A percentile compares a stretch with the other conserved stretches of the same genome.
These are phyloP conservation scores for Melanostigma gelatinosum DNA, from an alignment of 2,113 vertebrate species.

Conservation along the genomic window DNA sequence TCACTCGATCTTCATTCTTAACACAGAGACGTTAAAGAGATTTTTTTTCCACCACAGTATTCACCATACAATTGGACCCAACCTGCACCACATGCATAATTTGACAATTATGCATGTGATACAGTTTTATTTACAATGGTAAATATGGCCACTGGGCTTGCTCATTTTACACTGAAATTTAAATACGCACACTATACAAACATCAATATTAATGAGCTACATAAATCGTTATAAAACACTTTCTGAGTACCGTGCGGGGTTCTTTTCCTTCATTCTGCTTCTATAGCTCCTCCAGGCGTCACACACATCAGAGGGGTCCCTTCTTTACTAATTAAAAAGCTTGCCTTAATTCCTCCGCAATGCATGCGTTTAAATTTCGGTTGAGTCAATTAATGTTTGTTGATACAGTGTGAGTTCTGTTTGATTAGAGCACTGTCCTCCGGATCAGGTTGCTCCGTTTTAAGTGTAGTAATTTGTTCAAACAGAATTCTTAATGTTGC, in stretches of 20 bases:
- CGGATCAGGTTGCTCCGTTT: conserved; percentile 46
- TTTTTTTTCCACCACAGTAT: not conserved
- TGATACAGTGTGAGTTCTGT: conserved; percentile 60
- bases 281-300: conserved; percentile 66
- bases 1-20: no score
- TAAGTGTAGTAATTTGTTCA: conserved; percentile 16
- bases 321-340: conserved; percentile 75
- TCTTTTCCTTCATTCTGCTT: conserved; percentile 50
- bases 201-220: conserved; percentile 71
- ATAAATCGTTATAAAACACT: conserved; percentile 65
- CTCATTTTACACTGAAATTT: conserved; percentile 57
- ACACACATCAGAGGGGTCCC: conserved; percentile 64
- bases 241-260: conserved; percentile 50
- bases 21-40: no score
- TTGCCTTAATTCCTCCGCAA: conserved; percentile 69
- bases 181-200: conserved; percentile 63
- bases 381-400: conserved; percentile 69
- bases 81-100: conserved; percentile 22
- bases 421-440: conserved; percentile 55
- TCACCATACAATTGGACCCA: conserved; percentile 15
- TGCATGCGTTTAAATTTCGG: conserved; percentile 73
- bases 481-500: not conserved
- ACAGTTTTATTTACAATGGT: conserved; percentile 67
- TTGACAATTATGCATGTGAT: conserved; percentile 51
- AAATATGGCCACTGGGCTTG: conserved; percentile 74